These are phyloP conservation scores for Rhadinocentrus ornatus DNA, from an alignment of 2,797 vertebrate species.

Conservation along the genomic window DNA sequence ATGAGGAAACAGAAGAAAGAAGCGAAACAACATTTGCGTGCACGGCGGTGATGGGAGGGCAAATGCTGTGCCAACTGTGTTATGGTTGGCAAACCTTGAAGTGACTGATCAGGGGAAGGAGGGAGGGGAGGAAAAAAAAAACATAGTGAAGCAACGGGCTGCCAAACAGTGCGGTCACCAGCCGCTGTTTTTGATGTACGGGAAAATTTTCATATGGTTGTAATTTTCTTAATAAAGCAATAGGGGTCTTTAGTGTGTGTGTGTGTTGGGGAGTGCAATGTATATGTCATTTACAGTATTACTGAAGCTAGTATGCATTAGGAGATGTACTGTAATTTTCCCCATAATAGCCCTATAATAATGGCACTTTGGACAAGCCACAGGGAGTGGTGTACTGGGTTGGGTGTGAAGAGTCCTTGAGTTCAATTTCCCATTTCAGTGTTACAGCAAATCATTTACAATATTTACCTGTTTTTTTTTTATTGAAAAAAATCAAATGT, in stretches of 20 bases:
- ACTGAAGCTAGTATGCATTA: constrained; percentile 45
- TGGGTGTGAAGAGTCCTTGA: constrained; percentile 33
- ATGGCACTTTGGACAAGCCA: constrained; percentile 66
- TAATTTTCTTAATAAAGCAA: constrained; percentile 85
- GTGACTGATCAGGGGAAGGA: constrained; percentile 69
- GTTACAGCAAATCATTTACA: background rate
- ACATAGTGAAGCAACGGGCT: constrained; percentile 52
- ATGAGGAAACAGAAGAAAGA: constrained; percentile 68
- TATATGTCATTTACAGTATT: constrained; percentile 34
- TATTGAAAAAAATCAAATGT: background rate
- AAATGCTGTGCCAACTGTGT: constrained; percentile 76
- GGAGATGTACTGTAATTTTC: constrained; percentile 60
- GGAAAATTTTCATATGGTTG: constrained; percentile 83
- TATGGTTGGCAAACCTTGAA: constrained; percentile 83
- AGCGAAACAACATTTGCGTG: constrained; percentile 71
- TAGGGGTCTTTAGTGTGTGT: constrained; percentile 71
- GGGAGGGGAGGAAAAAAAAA: constrained; percentile 44
- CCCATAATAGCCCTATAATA: constrained; percentile 65
- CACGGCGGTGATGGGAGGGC: constrained; percentile 61
- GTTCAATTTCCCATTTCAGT: background rate
- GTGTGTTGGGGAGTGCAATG: constrained; percentile 19
- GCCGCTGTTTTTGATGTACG: constrained; percentile 74
- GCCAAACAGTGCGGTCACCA: constrained; percentile 73
- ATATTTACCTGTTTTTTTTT: background rate
- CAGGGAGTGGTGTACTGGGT: constrained; percentile 45